Evolutionary conservation across 1,140 invertebrate species (phyloP).

Genomic region (Danaus melanippus): DNA sequence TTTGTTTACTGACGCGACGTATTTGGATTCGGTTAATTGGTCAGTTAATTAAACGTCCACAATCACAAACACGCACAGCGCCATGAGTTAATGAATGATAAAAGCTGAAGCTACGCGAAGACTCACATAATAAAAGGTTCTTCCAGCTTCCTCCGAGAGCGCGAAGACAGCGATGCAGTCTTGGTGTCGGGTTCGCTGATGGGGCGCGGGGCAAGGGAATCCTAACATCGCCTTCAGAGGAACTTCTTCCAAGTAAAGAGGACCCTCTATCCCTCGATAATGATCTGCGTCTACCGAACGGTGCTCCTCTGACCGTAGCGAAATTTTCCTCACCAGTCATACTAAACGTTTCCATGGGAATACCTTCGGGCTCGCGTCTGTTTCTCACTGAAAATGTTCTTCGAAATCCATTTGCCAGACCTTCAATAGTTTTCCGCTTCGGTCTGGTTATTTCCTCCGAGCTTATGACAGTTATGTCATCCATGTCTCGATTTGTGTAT

Average conservation of each 20-base stretch:
- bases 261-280: slow-evolving; percentile 54
- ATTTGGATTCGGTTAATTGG: slow-evolving; percentile 43
- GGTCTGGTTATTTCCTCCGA: slow-evolving; percentile 64
- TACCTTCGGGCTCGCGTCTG: slow-evolving; percentile 47
- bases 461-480: slow-evolving; percentile 67
- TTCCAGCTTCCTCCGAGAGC: slow-evolving; percentile 77
- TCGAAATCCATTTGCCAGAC: slow-evolving; percentile 53
- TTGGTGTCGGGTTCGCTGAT: slow-evolving; percentile 54
- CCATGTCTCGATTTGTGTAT: slow-evolving; percentile 44
- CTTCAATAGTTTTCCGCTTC: slow-evolving; percentile 59
- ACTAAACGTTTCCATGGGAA: slow-evolving; percentile 63
- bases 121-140: slow-evolving; percentile 78
- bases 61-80: slow-evolving; percentile 17
- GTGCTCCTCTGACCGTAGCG: slow-evolving; percentile 63
- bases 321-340: slow-evolving; percentile 51
- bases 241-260: slow-evolving; percentile 62
- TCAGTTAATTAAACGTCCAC: slow-evolving; percentile 33
- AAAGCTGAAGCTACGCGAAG: slow-evolving; percentile 35
- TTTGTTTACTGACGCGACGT: slow-evolving; percentile 40
- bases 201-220: slow-evolving; percentile 44
- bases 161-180: slow-evolving; percentile 74
- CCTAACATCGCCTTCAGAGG: slow-evolving; percentile 69
- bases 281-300: slow-evolving; percentile 57
- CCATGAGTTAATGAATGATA: slow-evolving; percentile 29
- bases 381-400: slow-evolving; percentile 60